phyloP scores from a whole-genome alignment of 2,797 vertebrate genomes.

The Chrysocyon brachyurus region DNA sequence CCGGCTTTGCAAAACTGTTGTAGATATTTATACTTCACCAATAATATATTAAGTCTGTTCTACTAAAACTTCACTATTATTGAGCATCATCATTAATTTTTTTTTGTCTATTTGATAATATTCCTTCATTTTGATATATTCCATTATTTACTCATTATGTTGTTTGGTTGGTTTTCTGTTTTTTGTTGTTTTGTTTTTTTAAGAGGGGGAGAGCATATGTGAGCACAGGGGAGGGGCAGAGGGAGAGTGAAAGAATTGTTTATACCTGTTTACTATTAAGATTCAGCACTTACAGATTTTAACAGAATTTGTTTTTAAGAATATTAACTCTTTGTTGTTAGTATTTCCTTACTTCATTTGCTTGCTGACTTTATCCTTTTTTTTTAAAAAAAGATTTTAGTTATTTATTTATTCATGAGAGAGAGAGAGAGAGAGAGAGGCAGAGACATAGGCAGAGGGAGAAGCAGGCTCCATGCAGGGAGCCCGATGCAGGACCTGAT shows the following conservation, averaged over 20 bases:
- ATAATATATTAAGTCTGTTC: neutral
- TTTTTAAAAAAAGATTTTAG: neutral
- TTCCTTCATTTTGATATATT: neutral
- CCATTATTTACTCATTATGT: neutral
- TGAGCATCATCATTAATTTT: neutral
- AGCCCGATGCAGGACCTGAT: too few relatives aligned
- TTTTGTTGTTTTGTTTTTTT: neutral
- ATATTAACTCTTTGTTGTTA: neutral
- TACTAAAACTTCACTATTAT: neutral
- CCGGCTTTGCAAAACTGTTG: neutral
- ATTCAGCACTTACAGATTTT: neutral
- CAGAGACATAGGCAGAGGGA: too few relatives aligned
- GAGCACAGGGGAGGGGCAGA: neutral
- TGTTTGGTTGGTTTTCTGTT: neutral
- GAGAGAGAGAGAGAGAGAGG: too few relatives aligned
- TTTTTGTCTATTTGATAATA: neutral
- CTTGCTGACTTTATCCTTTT: neutral
- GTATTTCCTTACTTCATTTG: neutral
- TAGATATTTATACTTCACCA: neutral
- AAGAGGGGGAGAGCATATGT: neutral
- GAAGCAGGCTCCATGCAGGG: too few relatives aligned
- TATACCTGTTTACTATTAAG: neutral
- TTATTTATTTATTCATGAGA: too few relatives aligned
- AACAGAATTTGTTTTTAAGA: conserved; percentile 2
- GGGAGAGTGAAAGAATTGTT: neutral